phyloP scores from a whole-genome alignment of 2,888 invertebrate genomes.

The Stenotaenia linearis region DNA sequence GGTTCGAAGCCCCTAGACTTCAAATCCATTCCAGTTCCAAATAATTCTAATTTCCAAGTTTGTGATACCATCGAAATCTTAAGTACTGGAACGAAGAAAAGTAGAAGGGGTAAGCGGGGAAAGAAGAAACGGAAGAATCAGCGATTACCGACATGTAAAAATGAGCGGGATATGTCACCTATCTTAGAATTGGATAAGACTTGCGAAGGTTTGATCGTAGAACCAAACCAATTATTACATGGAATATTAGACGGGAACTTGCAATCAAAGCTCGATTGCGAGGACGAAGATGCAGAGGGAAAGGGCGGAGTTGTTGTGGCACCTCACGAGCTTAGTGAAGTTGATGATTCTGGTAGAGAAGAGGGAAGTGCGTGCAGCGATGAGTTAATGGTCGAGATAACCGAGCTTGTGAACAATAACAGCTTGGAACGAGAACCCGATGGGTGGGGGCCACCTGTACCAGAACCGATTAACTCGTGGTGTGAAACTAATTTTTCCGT shows the following conservation, averaged over 20 bases:
- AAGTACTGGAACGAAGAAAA: constrained; percentile 18
- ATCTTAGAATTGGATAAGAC: not conserved
- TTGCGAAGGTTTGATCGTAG: not conserved
- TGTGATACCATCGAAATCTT: not conserved
- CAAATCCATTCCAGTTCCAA: not conserved
- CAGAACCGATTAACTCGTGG: not conserved
- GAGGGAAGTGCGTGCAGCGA: constrained; percentile 37
- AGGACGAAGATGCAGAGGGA: not conserved
- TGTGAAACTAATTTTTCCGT: not conserved
- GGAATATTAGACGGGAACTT: constrained; percentile 6
- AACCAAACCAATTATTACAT: not conserved
- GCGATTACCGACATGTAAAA: not conserved
- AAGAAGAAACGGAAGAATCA: constrained; percentile 24
- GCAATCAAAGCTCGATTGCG: not conserved
- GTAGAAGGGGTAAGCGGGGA: not conserved
- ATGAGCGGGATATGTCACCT: not conserved
- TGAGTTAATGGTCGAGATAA: constrained; percentile 2
- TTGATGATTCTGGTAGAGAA: constrained; percentile 36
- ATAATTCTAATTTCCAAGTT: not conserved
- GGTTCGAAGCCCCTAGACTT: not conserved
- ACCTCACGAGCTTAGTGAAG: constrained; percentile 39
- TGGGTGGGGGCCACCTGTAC: not conserved
- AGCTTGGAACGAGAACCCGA: not conserved
- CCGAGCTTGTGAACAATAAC: constrained; percentile 32
- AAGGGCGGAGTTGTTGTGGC: not conserved